Evolutionary conservation across 1,140 invertebrate species (phyloP), one percentile per base, ranked within the genome.

Genomic region (Drosophila sproati): DNA sequence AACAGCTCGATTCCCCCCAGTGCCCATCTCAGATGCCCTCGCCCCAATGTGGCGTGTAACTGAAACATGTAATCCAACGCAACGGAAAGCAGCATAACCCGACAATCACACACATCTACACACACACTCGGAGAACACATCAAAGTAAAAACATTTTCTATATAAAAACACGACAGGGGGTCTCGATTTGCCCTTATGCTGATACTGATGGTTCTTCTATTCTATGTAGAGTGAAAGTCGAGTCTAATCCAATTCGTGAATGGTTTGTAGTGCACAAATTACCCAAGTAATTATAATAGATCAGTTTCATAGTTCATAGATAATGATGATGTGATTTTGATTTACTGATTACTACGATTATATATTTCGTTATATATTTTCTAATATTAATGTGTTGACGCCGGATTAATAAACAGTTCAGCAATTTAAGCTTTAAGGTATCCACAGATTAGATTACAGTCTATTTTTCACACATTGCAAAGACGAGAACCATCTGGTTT

Each of bases 81-180:
- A 86, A 48, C 29, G 67, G 37, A 78, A 54, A 45, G 63, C 60
- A 66, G 56, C 72, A 74, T 62, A 76, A 67, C 67, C 59, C 55
- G 45, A 77, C 55, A 66, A 60, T 45, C 73, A 60, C 32, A 29
- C 41, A 55, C 47, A 55, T 31, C 41, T 31, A 29, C 43, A 35
- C 41, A 43, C 71, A 47, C 35, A 60, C 20, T 20, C 57, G 45
- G 51, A 61, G 57, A 59, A 76, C 67, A 85, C 85, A 89, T 89
- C 85, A 89, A 89, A 89, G 85, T 63, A 67, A 70, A 74, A 89
- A 89, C 72, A 85, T 79, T 86, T 88, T 89, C 85, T 78, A 89
- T 85, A 89, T 89, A 85, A 89, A 90, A 89, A 90, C 85, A 69
- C 85, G 74, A 59, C 85, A 89, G 85, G 85, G 85, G 85, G 85